A percentile compares a stretch with the other conserved stretches of the same genome.
Evolutionary conservation across 2,113 vertebrate species (phyloP).

Genomic region (Cacatua alba): DNA sequence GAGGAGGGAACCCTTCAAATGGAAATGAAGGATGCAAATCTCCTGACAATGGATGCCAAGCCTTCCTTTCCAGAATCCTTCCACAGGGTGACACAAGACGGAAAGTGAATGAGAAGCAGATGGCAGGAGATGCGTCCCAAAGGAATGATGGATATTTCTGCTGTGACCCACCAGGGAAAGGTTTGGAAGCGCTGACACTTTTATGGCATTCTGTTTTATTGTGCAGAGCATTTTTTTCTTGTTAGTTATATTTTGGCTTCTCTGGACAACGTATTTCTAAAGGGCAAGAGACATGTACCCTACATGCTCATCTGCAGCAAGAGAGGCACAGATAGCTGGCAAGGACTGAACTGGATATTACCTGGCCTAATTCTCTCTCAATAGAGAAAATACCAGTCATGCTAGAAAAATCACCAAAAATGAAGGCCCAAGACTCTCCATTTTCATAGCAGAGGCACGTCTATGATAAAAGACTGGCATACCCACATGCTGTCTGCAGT

Average conservation of each 20-base stretch:
- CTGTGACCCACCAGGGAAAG: conserved; percentile 61
- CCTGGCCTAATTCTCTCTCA: not conserved
- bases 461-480: not conserved
- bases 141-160: conserved; percentile 44
- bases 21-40: conserved; percentile 40
- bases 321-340: not conserved
- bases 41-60: conserved; percentile 8
- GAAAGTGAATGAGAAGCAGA: conserved; percentile 60
- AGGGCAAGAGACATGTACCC: conserved; percentile 18
- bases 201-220: conserved; percentile 54
- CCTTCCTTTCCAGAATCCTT: conserved; percentile 18
- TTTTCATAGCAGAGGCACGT: not conserved
- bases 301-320: not conserved
- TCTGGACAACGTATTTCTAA: conserved; percentile 37
- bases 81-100: not conserved
- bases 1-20: conserved; percentile 14
- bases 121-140: not conserved
- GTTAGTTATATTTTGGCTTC: conserved; percentile 52
- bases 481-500: not conserved
- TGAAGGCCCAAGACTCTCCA: not conserved
- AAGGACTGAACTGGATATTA: not conserved
- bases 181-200: conserved; percentile 57
- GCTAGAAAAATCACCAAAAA: not conserved
- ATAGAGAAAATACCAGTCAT: not conserved
- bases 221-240: conserved; percentile 48